phyloP scores from a whole-genome alignment of 2,888 invertebrate genomes.

The Apotomis betuletana region DNA sequence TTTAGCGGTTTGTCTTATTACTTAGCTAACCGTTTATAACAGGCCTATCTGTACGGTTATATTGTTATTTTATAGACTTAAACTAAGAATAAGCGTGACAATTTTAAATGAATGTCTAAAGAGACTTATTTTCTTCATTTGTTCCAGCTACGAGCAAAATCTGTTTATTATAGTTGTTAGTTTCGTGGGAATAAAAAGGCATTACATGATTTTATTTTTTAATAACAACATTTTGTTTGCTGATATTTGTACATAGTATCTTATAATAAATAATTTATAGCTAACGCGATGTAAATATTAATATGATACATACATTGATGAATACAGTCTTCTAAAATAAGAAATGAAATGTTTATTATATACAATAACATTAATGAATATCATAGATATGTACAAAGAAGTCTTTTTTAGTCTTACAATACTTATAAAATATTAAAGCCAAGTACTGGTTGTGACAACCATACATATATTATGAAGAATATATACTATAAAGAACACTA shows the following conservation, averaged over 20 bases:
- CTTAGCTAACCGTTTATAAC: slow-evolving; percentile 35
- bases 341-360: slow-evolving; percentile 43
- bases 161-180: background rate
- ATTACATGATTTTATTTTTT: slow-evolving; percentile 54
- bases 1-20: slow-evolving; percentile 40
- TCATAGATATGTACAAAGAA: slow-evolving; percentile 44
- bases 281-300: slow-evolving; percentile 10
- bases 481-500: slow-evolving; percentile 49
- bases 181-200: slow-evolving; percentile 48
- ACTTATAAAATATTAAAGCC: slow-evolving; percentile 77
- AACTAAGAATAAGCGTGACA: background rate
- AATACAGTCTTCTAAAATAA: slow-evolving; percentile 4
- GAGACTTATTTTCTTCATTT: background rate
- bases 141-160: background rate
- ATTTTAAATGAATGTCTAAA: background rate
- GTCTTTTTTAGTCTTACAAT: slow-evolving; percentile 50
- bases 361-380: slow-evolving; percentile 46
- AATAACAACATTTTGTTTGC: slow-evolving; percentile 46
- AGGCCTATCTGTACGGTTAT: slow-evolving; percentile 15
- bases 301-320: slow-evolving; percentile 9
- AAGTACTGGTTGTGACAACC: slow-evolving; percentile 60
- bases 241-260: slow-evolving; percentile 27
- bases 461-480: slow-evolving; percentile 49
- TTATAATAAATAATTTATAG: slow-evolving; percentile 25
- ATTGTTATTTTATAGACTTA: slow-evolving; percentile 4